Conservation (phyloP, 2,113 vertebrate species). For the Odontesthes bonariensis region DNA sequence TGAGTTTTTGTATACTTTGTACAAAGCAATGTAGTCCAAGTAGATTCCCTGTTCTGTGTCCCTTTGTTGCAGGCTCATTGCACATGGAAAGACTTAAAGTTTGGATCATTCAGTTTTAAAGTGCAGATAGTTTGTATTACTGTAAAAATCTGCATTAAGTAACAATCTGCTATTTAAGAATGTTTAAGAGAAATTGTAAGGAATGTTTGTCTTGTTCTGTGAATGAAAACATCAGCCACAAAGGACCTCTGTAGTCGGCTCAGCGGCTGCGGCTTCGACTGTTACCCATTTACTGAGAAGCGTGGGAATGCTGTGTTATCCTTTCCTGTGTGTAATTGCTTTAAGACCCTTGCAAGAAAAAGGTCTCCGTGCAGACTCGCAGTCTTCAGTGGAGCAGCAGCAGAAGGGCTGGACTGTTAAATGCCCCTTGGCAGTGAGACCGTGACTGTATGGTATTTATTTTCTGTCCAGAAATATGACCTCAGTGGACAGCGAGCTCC, state of each 20-base stretch:
- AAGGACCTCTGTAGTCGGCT: slow-evolving; percentile 51
- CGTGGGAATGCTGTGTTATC: slow-evolving; percentile 68
- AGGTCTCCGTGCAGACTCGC: slow-evolving; percentile 39
- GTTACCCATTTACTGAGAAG: slow-evolving; percentile 58
- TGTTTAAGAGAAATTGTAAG: neutral
- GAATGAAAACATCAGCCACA: slow-evolving; percentile 48
- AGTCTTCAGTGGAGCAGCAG: slow-evolving; percentile 29
- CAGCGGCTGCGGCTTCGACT: slow-evolving; percentile 37
- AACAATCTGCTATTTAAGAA: neutral
- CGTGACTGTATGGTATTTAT: slow-evolving; percentile 64
- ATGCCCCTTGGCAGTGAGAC: slow-evolving; percentile 50
- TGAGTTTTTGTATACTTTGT: neutral
- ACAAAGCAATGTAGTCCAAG: neutral
- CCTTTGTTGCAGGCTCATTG: neutral
- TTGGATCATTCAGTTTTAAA: neutral
- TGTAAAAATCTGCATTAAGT: slow-evolving; percentile 2
- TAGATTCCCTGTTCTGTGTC: neutral
- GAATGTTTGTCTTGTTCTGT: slow-evolving; percentile 21
- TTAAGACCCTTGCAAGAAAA: slow-evolving; percentile 63
- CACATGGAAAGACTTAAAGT: neutral
- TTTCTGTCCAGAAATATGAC: slow-evolving; percentile 77
- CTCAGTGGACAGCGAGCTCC: slow-evolving; percentile 53
- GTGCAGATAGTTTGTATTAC: neutral
- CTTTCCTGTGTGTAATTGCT: slow-evolving; percentile 75
- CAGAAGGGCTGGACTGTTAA: slow-evolving; percentile 51